Conservation (phyloP, 2,113 vertebrate genomes). For the Aspiorhynchus laticeps region DNA sequence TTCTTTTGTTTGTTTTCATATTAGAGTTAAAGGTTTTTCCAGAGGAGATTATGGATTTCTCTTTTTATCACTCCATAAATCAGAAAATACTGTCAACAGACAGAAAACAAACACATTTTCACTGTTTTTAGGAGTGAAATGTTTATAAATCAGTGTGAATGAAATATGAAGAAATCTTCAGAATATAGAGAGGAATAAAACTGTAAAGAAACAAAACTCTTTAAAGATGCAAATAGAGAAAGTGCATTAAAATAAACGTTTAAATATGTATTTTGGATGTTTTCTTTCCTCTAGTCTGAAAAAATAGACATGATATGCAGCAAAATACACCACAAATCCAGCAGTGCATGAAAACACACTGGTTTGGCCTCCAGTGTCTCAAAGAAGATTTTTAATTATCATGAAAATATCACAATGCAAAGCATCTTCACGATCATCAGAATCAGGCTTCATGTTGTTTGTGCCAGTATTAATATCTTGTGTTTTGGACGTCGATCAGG, state of each 20-base stretch:
- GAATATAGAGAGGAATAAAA: background rate
- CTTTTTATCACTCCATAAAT: background rate
- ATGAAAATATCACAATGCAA: background rate
- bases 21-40: too few relatives aligned
- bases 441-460: background rate
- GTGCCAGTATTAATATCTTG: background rate
- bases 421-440: background rate
- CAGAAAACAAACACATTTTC: too few relatives aligned
- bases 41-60: too few relatives aligned
- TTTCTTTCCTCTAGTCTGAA: too few relatives aligned
- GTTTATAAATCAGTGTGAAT: background rate
- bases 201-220: background rate
- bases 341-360: background rate
- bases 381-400: background rate
- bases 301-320: background rate
- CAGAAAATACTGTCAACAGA: background rate
- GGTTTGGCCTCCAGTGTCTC: background rate
- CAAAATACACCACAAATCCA: background rate
- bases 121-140: too few relatives aligned
- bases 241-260: too few relatives aligned
- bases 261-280: too few relatives aligned
- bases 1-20: too few relatives aligned
- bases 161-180: background rate
- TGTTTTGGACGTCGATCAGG: background rate
- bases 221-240: background rate